phyloP scores from a whole-genome alignment of 37 sponge, comb jelly and placozoan species.

The Beroe ovata region DNA sequence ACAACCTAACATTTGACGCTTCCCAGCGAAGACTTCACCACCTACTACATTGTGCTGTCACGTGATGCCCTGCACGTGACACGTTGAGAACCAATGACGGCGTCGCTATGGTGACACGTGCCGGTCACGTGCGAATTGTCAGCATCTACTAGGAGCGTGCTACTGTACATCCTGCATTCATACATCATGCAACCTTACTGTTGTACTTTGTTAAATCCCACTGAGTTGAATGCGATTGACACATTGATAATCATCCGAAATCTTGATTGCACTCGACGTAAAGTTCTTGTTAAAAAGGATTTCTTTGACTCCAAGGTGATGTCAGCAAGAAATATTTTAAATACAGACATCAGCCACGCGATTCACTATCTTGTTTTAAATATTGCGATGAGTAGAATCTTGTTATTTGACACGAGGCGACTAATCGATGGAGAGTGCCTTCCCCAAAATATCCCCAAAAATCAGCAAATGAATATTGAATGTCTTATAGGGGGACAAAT shows the following conservation, averaged over 20 bases:
- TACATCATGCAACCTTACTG: slow-evolving; percentile 45
- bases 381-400: background rate
- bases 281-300: background rate
- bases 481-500: too few relatives aligned
- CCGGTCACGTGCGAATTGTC: slow-evolving; percentile 8
- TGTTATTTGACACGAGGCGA: background rate
- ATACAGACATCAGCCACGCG: too few relatives aligned
- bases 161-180: background rate
- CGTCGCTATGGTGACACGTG: background rate
- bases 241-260: background rate
- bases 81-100: background rate
- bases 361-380: background rate
- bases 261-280: background rate
- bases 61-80: slow-evolving; percentile 12
- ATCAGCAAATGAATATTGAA: too few relatives aligned
- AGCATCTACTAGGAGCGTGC: slow-evolving; percentile 1
- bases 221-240: background rate
- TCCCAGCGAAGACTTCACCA: slow-evolving; percentile 32
- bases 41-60: slow-evolving; percentile 12
- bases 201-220: background rate
- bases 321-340: too few relatives aligned
- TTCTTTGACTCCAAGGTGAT: too few relatives aligned
- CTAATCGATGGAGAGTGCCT: too few relatives aligned
- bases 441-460: too few relatives aligned
- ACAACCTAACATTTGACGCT: slow-evolving; percentile 45